Evolutionary conservation across 92 coral and sea anemone species (phyloP).

Genomic region (Porites lobata): DNA sequence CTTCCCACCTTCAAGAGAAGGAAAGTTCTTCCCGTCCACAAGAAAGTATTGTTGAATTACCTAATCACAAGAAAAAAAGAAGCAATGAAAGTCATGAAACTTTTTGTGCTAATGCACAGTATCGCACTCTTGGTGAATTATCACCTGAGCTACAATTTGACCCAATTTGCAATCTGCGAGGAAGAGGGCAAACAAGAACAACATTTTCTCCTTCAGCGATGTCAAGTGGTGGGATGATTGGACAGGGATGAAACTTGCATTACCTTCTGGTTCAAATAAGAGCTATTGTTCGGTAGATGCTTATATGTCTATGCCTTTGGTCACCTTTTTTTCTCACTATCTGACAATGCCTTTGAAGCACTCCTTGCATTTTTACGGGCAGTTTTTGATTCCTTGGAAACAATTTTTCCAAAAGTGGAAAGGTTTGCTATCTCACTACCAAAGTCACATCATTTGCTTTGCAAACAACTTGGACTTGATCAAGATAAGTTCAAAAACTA

Average conservation of each 20-base stretch:
- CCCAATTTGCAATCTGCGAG: conserved; percentile 44
- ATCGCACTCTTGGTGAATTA: conserved; percentile 3
- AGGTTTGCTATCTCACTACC: conserved; percentile 34
- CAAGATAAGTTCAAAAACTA: conserved; percentile 70
- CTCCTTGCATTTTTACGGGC: conserved; percentile 53
- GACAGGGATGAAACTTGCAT: conserved; percentile 69
- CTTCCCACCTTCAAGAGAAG: no score
- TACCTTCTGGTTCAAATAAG: conserved; percentile 62
- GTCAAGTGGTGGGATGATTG: conserved; percentile 66
- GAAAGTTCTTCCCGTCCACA: no score
- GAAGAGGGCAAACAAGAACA: conserved; percentile 54
- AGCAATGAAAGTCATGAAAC: no score
- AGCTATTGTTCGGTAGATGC: conserved; percentile 45
- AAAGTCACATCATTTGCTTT: conserved; percentile 50
- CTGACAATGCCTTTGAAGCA: conserved; percentile 78
- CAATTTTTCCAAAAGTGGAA: conserved; percentile 46
- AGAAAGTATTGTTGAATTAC: no score
- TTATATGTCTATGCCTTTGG: conserved; percentile 74
- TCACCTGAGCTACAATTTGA: conserved; percentile 6
- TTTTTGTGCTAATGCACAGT: neutral
- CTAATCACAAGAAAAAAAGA: no score
- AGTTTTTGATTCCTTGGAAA: conserved; percentile 55
- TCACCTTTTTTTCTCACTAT: conserved; percentile 72
- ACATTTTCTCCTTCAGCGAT: conserved; percentile 42
- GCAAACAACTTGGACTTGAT: conserved; percentile 66